A percentile compares a stretch with the other conserved stretches of the same genome.
phyloP scores from a whole-genome alignment of 2,888 invertebrate genomes.

The Oscheius sp. region DNA sequence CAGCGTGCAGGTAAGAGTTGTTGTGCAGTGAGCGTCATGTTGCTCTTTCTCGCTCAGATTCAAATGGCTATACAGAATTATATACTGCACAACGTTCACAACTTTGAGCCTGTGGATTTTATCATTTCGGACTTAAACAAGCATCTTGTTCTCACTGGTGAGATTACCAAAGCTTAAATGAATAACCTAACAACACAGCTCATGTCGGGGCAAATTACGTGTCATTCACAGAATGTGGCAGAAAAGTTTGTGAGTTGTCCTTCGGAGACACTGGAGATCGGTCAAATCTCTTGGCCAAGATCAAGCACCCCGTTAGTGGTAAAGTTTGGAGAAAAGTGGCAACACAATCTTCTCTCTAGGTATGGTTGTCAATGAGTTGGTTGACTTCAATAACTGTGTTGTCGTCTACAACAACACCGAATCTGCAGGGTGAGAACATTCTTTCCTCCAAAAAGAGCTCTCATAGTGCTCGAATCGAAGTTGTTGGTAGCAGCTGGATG shows the following conservation, averaged over 20 bases:
- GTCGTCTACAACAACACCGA: slow-evolving; percentile 29
- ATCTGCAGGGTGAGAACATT: slow-evolving; percentile 5
- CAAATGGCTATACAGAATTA: slow-evolving; percentile 11
- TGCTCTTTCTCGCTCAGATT: slow-evolving; percentile 7
- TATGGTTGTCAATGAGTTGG: slow-evolving; percentile 26
- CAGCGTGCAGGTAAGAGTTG: slow-evolving; percentile 55
- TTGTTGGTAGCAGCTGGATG: slow-evolving; percentile 43
- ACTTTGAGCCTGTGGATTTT: slow-evolving; percentile 22
- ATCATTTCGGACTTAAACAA: slow-evolving; percentile 9
- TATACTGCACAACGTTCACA: slow-evolving; percentile 23
- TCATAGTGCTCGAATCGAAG: slow-evolving; percentile 45
- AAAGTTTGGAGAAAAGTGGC: neutral
- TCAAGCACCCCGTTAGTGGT: slow-evolving; percentile 70
- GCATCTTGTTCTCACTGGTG: slow-evolving; percentile 16
- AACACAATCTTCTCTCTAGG: neutral
- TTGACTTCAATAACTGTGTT: slow-evolving; percentile 17
- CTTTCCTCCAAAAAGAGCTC: neutral
- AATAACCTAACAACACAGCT: slow-evolving; percentile 2
- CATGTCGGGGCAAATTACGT: slow-evolving; percentile 15
- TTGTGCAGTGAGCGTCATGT: neutral
- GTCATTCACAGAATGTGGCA: slow-evolving; percentile 59
- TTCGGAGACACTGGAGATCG: slow-evolving; percentile 53
- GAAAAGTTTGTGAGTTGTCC: slow-evolving; percentile 51
- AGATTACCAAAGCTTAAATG: neutral
- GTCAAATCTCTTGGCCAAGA: slow-evolving; percentile 57